A percentile compares a stretch with the other conserved stretches of the same genome.
These are phyloP conservation scores for Calypte anna DNA, from an alignment of 2,113 vertebrate species.

Conservation along the genomic window DNA sequence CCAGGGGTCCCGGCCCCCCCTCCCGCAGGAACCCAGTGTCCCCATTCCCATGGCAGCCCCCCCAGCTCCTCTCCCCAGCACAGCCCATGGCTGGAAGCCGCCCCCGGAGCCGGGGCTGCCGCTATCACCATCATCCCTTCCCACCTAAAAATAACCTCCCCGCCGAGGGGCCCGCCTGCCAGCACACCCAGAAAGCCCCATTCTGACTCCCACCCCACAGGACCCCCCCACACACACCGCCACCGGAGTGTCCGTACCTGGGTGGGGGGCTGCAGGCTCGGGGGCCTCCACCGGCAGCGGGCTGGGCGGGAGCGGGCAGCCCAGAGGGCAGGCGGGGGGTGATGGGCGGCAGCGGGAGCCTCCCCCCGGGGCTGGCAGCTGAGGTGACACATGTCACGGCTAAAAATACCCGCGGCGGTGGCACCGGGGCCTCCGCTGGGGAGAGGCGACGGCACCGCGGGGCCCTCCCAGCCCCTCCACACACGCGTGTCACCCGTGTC, in stretches of 20 bases:
- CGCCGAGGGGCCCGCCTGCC: not conserved
- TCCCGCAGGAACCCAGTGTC: accelerated
- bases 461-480: not conserved
- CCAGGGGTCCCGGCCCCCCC: not conserved
- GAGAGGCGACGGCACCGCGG: not conserved
- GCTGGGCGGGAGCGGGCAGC: not conserved
- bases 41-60: not conserved
- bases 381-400: slow-evolving; percentile 80
- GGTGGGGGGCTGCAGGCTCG: not conserved
- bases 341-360: not conserved
- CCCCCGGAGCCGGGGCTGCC: not conserved
- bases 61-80: not conserved
- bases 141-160: slow-evolving; percentile 42
- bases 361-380: slow-evolving; percentile 75
- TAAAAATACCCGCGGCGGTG: slow-evolving; percentile 85
- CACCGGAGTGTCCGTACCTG: not conserved
- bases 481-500: not conserved
- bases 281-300: not conserved
- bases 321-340: not conserved
- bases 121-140: not conserved
- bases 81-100: not conserved
- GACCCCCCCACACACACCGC: not conserved
- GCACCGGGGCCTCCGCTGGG: slow-evolving; percentile 7
- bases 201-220: accelerated
- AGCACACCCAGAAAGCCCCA: not conserved